These are phyloP conservation scores for Littorina saxatilis DNA, from an alignment of 1,140 invertebrate species.

Conservation along the genomic window DNA sequence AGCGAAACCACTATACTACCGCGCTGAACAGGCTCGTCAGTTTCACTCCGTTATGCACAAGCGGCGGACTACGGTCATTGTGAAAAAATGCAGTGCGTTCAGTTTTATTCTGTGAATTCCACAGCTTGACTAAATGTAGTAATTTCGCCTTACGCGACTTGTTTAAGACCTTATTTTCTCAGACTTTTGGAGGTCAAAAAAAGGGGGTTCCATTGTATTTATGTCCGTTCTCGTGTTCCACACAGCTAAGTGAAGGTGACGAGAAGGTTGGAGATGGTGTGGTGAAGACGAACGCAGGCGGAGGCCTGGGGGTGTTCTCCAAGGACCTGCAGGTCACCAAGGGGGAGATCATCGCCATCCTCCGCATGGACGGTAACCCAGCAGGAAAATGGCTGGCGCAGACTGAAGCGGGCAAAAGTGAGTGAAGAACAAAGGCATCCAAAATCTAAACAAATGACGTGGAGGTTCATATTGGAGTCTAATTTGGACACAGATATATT, in stretches of 20 bases:
- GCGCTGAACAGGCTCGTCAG: too few species aligned
- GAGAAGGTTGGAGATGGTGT: conserved; percentile 25
- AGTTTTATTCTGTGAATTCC: too few species aligned
- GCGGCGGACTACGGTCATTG: too few species aligned
- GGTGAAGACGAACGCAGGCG: background rate
- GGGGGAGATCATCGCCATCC: conserved; percentile 25
- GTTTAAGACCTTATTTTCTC: too few species aligned
- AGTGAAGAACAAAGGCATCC: background rate
- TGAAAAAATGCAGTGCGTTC: too few species aligned
- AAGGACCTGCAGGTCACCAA: conserved; percentile 10
- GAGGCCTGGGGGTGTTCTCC: background rate
- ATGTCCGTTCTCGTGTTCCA: too few species aligned
- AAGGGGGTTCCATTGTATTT: too few species aligned
- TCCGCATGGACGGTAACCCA: conserved; percentile 18
- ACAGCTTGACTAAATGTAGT: too few species aligned
- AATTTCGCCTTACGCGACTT: too few species aligned
- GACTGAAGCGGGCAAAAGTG: background rate
- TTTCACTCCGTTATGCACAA: too few species aligned
- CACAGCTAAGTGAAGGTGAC: background rate
- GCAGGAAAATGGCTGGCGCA: conserved; percentile 16
- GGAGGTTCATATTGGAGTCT: background rate
- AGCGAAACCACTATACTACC: too few species aligned
- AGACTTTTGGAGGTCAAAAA: too few species aligned
- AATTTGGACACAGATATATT: background rate
- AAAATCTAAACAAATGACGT: background rate